Percentiles rank a stretch among this genome's conserved stretches.
Conservation (phyloP, 92 coral and sea anemone species). For the Diadumene lineata region DNA sequence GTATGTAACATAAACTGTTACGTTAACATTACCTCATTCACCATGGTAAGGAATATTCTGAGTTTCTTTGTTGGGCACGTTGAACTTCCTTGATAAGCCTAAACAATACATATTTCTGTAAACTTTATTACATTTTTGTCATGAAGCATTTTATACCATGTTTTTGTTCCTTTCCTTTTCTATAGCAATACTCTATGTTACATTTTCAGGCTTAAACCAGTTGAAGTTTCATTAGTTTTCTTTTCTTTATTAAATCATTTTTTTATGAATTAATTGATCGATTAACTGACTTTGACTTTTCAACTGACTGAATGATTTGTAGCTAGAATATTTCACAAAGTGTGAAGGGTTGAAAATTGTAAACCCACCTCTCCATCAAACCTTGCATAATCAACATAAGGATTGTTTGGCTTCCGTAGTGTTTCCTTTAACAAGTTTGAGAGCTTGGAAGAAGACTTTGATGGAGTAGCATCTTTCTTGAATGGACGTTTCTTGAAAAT, state of each 20-base stretch:
- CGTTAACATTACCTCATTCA: slow-evolving; percentile 55
- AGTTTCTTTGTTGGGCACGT: slow-evolving; percentile 81
- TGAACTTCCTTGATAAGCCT: slow-evolving; percentile 92
- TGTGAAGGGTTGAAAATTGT: too few species aligned
- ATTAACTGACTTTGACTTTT: too few species aligned
- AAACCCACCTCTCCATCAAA: slow-evolving; percentile 99
- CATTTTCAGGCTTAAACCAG: too few species aligned
- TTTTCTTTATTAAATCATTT: too few species aligned
- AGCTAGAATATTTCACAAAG: too few species aligned
- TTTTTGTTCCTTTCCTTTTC: too few species aligned
- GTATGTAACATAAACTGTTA: not conserved
- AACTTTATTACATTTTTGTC: too few species aligned
- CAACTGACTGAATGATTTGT: too few species aligned
- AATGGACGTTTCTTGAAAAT: slow-evolving; percentile 82
- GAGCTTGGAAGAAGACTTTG: slow-evolving; percentile 66
- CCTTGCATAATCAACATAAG: slow-evolving; percentile 84
- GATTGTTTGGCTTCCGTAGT: slow-evolving; percentile 78
- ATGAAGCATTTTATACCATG: too few species aligned
- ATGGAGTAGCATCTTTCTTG: slow-evolving; percentile 31
- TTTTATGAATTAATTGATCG: too few species aligned
- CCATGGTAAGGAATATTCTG: slow-evolving; percentile 78
- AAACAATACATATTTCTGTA: not conserved
- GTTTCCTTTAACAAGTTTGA: slow-evolving; percentile 73
- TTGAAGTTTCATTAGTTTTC: too few species aligned
- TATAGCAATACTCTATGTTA: too few species aligned